Evolutionary conservation across 1,140 invertebrate genomes (phyloP).

Genomic region (Drosophila pseudoananassae): DNA sequence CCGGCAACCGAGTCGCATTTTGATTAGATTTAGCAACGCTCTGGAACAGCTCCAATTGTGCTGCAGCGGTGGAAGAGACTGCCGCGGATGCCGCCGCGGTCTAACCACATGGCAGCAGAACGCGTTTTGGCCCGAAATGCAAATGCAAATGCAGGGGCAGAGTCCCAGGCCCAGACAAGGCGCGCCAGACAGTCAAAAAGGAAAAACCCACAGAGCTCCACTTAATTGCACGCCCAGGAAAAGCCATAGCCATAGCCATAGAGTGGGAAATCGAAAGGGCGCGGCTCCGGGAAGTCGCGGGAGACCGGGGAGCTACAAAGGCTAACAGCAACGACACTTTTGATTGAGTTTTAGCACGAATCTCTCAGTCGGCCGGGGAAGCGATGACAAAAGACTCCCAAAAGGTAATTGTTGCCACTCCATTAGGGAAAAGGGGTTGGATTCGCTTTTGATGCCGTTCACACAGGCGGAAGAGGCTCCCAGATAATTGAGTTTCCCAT

Average conservation of each 20-base stretch:
- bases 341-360: constrained; percentile 76
- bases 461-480: constrained; percentile 39
- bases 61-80: constrained; percentile 3
- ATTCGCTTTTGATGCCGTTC: constrained; percentile 43
- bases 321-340: constrained; percentile 76
- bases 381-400: constrained; percentile 58
- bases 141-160: constrained; percentile 25
- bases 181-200: constrained; percentile 65
- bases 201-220: constrained; percentile 67
- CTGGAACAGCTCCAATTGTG: constrained; percentile 72
- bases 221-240: constrained; percentile 9
- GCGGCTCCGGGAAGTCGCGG: not conserved
- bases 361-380: constrained; percentile 20
- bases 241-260: constrained; percentile 10
- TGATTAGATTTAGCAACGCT: constrained; percentile 76
- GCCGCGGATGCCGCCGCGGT: constrained; percentile 40
- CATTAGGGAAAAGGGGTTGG: constrained; percentile 29
- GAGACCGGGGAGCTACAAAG: constrained; percentile 30
- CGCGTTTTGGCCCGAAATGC: constrained; percentile 68
- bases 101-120: constrained; percentile 67
- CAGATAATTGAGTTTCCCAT: constrained; percentile 57
- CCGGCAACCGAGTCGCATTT: constrained; percentile 60
- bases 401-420: constrained; percentile 63
- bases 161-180: constrained; percentile 46
- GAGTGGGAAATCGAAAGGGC: constrained; percentile 8